phyloP scores from a whole-genome alignment of 2,113 vertebrate species.

The Corythoichthys haematopterus region DNA sequence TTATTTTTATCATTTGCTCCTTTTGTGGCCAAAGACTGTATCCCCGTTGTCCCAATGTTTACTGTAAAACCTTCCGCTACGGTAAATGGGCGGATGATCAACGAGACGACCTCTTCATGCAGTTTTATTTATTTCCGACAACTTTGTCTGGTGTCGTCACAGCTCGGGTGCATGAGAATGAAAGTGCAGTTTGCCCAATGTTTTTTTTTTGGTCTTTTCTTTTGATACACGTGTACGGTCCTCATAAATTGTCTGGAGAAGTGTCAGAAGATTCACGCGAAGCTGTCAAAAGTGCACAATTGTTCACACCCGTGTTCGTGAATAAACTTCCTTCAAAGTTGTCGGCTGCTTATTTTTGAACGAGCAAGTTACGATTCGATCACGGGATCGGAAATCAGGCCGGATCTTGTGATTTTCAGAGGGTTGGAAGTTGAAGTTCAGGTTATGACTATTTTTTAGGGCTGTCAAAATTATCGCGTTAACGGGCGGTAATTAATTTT shows the following conservation, averaged over 20 bases:
- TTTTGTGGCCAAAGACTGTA: conserved; percentile 6
- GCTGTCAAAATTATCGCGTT: too few relatives aligned
- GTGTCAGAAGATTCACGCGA: background rate
- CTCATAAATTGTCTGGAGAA: background rate
- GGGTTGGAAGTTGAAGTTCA: too few relatives aligned
- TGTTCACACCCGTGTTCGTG: background rate
- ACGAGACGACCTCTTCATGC: background rate
- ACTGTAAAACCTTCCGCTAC: background rate
- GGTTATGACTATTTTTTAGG: too few relatives aligned
- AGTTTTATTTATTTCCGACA: background rate
- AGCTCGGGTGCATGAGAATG: background rate
- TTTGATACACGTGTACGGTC: background rate
- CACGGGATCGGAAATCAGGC: too few relatives aligned
- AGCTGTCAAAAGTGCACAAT: conserved; percentile 1
- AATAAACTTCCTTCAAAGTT: background rate
- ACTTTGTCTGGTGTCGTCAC: background rate
- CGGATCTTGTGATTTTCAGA: too few relatives aligned
- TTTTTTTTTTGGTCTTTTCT: background rate
- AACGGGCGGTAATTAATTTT: too few relatives aligned
- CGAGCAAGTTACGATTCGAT: too few relatives aligned
- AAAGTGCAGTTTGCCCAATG: background rate
- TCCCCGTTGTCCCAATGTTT: background rate
- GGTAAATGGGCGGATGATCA: background rate
- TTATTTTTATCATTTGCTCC: background rate
- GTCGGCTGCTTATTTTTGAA: background rate